Percentiles rank a stretch among this genome's conserved stretches.
Conservation (phyloP, 1,140 invertebrate genomes). For the Branchinecta lindahli region DNA sequence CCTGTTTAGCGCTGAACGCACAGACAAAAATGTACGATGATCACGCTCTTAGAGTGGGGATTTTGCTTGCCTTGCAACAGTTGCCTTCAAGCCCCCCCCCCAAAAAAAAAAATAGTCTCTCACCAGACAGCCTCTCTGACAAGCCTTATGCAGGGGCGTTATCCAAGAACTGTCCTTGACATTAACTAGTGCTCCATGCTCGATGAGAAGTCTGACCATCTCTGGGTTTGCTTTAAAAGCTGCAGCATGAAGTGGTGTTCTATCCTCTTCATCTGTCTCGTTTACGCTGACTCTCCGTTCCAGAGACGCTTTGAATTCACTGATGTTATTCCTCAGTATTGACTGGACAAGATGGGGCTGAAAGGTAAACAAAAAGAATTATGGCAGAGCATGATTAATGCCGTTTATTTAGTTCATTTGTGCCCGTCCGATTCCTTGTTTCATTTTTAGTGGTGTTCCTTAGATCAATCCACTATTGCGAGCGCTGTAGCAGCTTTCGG, state of each 20-base stretch:
- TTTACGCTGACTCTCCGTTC: not conserved
- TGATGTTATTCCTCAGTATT: not conserved
- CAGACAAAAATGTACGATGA: too few species aligned
- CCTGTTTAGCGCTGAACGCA: too few species aligned
- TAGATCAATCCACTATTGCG: too few species aligned
- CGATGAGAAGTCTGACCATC: not conserved
- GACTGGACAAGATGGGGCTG: not conserved
- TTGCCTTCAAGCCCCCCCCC: too few species aligned
- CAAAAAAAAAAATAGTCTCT: not conserved
- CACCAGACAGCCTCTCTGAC: not conserved
- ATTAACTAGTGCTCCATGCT: not conserved
- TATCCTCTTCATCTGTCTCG: not conserved
- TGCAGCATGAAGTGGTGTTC: conserved; percentile 3
- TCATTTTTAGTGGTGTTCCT: too few species aligned
- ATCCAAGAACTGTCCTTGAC: not conserved
- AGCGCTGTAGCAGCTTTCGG: too few species aligned
- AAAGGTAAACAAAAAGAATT: not conserved
- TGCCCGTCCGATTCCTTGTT: too few species aligned
- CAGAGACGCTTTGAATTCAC: not conserved
- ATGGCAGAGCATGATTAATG: too few species aligned
- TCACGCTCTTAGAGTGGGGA: too few species aligned
- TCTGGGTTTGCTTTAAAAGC: not conserved
- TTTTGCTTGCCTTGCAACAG: too few species aligned
- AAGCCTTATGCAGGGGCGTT: not conserved
- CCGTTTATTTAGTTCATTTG: too few species aligned